Evolutionary conservation across 2,113 vertebrate genomes (phyloP).

Genomic region (Elaphurus davidianus): DNA sequence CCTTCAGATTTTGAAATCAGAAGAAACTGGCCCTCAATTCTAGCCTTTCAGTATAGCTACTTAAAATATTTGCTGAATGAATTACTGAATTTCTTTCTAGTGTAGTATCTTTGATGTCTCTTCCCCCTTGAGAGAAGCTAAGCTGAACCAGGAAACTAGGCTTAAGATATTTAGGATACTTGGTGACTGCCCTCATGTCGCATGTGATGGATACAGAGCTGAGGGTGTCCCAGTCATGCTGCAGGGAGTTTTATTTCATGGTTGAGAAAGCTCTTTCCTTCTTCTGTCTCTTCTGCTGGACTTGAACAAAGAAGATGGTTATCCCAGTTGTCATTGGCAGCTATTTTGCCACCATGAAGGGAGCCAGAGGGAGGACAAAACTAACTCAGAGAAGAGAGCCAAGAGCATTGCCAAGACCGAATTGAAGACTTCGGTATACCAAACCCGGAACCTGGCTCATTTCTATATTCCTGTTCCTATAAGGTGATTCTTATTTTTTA

Average conservation of each 20-base stretch:
- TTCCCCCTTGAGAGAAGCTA: neutral
- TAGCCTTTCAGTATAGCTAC: neutral
- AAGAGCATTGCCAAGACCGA: neutral
- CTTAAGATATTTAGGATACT: neutral
- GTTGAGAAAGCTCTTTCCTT: neutral
- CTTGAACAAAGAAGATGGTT: neutral
- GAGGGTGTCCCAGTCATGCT: neutral
- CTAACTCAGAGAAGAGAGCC: neutral
- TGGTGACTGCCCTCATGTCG: neutral
- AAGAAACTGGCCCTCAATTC: neutral
- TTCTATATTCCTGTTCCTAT: neutral
- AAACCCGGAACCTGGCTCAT: neutral
- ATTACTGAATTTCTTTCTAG: neutral
- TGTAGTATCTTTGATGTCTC: neutral
- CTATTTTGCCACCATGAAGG: neutral
- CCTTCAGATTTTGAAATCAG: neutral
- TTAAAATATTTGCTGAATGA: conserved; percentile 9
- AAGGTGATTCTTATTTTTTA: neutral
- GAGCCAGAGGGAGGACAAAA: neutral
- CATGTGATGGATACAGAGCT: neutral
- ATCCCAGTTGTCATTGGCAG: neutral
- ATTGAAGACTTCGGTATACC: neutral
- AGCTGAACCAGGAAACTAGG: neutral
- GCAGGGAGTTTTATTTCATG: neutral
- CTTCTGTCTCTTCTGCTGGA: neutral